Conservation (phyloP, 2,797 vertebrate genomes). For the Hoplostethus atlanticus region DNA sequence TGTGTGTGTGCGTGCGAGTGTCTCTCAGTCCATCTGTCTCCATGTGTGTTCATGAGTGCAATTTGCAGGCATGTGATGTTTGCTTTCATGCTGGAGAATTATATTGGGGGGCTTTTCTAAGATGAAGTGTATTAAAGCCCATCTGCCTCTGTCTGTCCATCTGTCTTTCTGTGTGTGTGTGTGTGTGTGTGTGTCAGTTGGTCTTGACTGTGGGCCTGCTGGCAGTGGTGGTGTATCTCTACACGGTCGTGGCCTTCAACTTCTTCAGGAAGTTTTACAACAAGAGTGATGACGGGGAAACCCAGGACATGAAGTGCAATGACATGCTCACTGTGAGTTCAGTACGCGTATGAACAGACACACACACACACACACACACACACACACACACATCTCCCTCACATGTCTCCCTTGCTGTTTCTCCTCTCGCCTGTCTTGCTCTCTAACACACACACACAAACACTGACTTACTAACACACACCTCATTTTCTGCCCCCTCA, state of each 20-base stretch:
- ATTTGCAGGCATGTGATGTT: constrained; percentile 38
- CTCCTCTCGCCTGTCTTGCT: constrained; percentile 37
- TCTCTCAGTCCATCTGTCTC: constrained; percentile 34
- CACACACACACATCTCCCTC: background rate
- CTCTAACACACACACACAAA: constrained; percentile 39
- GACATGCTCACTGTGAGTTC: constrained; percentile 85
- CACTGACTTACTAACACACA: constrained; percentile 7
- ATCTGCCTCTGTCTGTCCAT: constrained; percentile 44
- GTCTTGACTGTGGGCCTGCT: constrained; percentile 82
- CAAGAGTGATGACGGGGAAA: constrained; percentile 77
- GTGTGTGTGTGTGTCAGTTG: constrained; percentile 62
- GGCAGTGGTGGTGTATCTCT: constrained; percentile 86
- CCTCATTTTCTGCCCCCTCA: constrained; percentile 31
- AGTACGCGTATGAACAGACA: constrained; percentile 8
- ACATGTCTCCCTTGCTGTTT: background rate
- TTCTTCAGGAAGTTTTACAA: constrained; percentile 87
- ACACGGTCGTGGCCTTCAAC: constrained; percentile 87
- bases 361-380: no score
- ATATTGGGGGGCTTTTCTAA: constrained; percentile 33
- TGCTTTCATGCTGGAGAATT: constrained; percentile 44
- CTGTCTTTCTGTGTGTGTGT: constrained; percentile 39
- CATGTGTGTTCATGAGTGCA: constrained; percentile 39
- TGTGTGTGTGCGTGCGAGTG: constrained; percentile 27
- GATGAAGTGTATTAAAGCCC: constrained; percentile 43
- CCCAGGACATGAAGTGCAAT: constrained; percentile 84